A percentile compares a stretch with the other conserved stretches of the same genome.
Evolutionary conservation across 2,888 invertebrate species (phyloP).

Genomic region (Stenodera caucasica): DNA sequence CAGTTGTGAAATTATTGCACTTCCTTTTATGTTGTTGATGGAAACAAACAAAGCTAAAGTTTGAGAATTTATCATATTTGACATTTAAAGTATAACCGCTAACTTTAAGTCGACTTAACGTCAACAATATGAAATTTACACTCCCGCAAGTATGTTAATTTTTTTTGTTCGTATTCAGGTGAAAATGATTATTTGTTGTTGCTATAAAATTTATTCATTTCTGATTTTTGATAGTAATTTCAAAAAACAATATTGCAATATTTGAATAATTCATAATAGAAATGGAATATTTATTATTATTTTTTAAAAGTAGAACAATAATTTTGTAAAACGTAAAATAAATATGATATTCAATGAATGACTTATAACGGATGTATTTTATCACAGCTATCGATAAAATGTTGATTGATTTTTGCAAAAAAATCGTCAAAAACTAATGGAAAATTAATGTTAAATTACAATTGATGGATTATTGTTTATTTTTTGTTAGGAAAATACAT

Average conservation of each 20-base stretch:
- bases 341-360: background rate
- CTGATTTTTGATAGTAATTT: too few relatives aligned
- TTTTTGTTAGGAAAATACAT: background rate
- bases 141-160: background rate
- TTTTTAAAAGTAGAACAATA: background rate
- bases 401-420: background rate
- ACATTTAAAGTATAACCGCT: background rate
- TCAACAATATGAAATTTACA: background rate
- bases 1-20: background rate
- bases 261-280: background rate
- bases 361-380: background rate
- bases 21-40: background rate
- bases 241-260: background rate
- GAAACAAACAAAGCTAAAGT: background rate
- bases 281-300: background rate
- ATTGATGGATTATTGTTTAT: too few relatives aligned
- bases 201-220: too few relatives aligned
- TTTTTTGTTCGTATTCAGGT: too few relatives aligned
- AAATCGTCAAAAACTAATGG: background rate
- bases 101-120: background rate
- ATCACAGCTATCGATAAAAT: background rate
- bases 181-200: too few relatives aligned
- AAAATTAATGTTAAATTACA: background rate
- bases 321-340: background rate
- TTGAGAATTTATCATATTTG: background rate